phyloP scores from a whole-genome alignment of 2,797 vertebrate species.

The Discoglossus pictus region DNA sequence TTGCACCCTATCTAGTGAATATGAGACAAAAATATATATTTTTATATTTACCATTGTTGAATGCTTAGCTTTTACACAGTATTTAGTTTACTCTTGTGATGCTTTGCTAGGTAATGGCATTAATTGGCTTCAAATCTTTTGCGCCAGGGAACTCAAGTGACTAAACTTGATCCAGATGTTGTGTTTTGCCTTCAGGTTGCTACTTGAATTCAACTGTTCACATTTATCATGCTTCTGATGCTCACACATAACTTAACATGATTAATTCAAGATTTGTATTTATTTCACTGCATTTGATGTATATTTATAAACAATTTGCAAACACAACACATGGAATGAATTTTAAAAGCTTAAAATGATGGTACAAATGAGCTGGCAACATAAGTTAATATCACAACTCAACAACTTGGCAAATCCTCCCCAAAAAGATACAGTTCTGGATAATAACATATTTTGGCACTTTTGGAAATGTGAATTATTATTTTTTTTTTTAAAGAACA shows the following conservation, averaged over 20 bases:
- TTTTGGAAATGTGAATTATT: constrained; percentile 18
- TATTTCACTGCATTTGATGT: constrained; percentile 43
- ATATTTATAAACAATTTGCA: constrained; percentile 50
- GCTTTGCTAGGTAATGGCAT: constrained; percentile 45
- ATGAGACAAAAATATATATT: not conserved
- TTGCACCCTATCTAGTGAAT: no score
- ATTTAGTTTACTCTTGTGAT: constrained; percentile 30
- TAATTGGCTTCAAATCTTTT: constrained; percentile 47
- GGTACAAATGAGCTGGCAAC: constrained; percentile 50
- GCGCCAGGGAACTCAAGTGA: constrained; percentile 41
- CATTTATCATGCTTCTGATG: constrained; percentile 33
- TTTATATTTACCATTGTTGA: constrained; percentile 5
- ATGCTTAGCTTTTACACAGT: not conserved
- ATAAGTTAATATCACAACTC: constrained; percentile 42
- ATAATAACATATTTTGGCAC: constrained; percentile 13
- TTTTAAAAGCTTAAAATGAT: constrained; percentile 43
- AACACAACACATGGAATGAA: constrained; percentile 47
- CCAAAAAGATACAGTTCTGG: not conserved
- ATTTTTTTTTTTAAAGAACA: no score
- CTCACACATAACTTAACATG: constrained; percentile 41
- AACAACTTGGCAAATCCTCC: constrained; percentile 4
- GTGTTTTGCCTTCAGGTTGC: constrained; percentile 48
- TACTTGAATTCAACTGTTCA: constrained; percentile 25
- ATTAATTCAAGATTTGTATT: constrained; percentile 50
- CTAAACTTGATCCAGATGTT: constrained; percentile 49